Conservation (phyloP, 2,888 invertebrate species). For the Eremobia ochroleuca region DNA sequence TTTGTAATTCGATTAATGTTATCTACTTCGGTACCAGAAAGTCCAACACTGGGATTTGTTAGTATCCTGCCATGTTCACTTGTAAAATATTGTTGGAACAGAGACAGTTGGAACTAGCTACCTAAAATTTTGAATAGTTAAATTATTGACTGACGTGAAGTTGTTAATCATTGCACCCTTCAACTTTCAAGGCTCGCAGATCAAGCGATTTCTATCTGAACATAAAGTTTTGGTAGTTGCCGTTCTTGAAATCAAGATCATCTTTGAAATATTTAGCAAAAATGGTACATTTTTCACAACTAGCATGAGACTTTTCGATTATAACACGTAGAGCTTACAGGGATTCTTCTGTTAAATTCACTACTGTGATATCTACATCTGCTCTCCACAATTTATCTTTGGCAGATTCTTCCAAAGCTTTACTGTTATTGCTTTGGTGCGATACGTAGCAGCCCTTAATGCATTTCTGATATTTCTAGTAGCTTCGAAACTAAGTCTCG, state of each 20-base stretch:
- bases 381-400: constrained; percentile 37
- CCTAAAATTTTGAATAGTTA: constrained; percentile 17
- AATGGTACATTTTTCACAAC: constrained; percentile 1
- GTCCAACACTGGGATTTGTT: constrained; percentile 36
- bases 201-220: neutral
- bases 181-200: constrained; percentile 6
- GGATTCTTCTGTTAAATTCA: constrained; percentile 30
- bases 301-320: neutral
- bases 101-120: constrained; percentile 22
- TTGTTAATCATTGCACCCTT: constrained; percentile 31
- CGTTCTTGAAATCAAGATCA: neutral
- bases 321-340: constrained; percentile 15
- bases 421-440: constrained; percentile 41
- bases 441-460: constrained; percentile 52
- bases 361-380: constrained; percentile 37
- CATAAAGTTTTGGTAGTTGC: constrained; percentile 8
- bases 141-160: constrained; percentile 24
- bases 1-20: constrained; percentile 69
- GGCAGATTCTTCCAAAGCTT: constrained; percentile 25
- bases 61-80: constrained; percentile 46
- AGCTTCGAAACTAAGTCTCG: constrained; percentile 29
- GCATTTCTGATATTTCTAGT: constrained; percentile 46
- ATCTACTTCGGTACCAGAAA: constrained; percentile 50
- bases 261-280: neutral
- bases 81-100: constrained; percentile 49